Evolutionary conservation across 1,140 invertebrate species (phyloP), one percentile per base, ranked within the genome.

Genomic region (Caenorhabditis briggsae): DNA sequence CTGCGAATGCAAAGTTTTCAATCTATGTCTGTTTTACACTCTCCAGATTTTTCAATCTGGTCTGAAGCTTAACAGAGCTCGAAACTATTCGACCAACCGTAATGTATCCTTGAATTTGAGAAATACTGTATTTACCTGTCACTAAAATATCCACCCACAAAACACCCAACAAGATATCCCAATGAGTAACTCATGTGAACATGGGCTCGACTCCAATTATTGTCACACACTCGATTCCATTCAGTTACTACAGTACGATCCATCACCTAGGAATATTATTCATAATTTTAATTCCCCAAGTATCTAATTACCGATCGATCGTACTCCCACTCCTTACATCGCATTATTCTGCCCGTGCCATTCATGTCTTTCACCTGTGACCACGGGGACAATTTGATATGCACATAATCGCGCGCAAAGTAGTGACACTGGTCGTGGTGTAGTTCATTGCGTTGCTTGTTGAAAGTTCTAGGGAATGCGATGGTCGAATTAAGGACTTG

Each of bases 111-210:
- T n/a, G n/a, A n/a, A n/a, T n/a, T n/a, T n/a, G n/a, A n/a, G n/a
- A n/a, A n/a, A n/a, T 14, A 23, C 41, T 20, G 46, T 20, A 25
- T n/a, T 7, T 83, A 90, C 87, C 88, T 65, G 74, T 92, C 90
- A 53, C 91, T 92, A 8, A 92, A 84, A 85, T 89, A 92, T 12
- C 91, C 91, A 9, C 91, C 91, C 16, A 91, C 61, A 41, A 92
- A 82, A 78, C 91, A 92, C 48, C 91, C 91, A 64, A 92, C 85
- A 9, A 92, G 86, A 83, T 92, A 92, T 46, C 91, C 91, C 5
- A 92, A 83, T 7, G 91, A 92, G 87, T 92, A 92, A n/a, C 88
- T 87, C 83, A 92, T 86, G 55, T 92, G 91, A 53, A 92, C 91
- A 86, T 92, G 90, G 20, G 91, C 91, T 88, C 78, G 85, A 82